These are phyloP conservation scores for Chlamydotis undulata DNA, from an alignment of 2,113 vertebrate genomes.

Conservation along the genomic window DNA sequence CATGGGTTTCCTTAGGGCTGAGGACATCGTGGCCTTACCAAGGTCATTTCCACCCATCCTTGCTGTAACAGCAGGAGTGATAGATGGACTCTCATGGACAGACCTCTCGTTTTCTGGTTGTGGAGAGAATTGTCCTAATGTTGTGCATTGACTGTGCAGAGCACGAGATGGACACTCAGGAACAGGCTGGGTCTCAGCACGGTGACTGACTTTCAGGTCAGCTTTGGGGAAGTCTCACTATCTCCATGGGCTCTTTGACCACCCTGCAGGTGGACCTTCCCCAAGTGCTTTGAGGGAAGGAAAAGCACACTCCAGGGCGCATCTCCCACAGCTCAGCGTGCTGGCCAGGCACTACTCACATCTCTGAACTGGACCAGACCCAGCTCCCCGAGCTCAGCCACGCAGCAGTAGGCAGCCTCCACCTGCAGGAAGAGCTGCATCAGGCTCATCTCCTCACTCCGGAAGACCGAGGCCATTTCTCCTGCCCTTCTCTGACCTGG, in stretches of 20 bases:
- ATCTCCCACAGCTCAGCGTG: neutral
- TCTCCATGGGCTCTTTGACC: neutral
- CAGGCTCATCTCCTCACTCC: constrained; percentile 83
- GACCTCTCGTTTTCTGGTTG: neutral
- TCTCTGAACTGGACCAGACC: constrained; percentile 84
- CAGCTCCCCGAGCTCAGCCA: constrained; percentile 81
- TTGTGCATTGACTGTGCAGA: neutral
- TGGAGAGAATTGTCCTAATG: neutral
- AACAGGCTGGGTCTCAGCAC: rapidly evolving
- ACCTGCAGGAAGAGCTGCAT: constrained; percentile 82
- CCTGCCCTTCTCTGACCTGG: neutral
- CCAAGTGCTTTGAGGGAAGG: neutral
- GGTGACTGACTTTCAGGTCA: neutral
- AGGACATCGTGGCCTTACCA: neutral
- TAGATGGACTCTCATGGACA: neutral
- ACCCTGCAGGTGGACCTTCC: neutral
- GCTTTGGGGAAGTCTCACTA: rapidly evolving
- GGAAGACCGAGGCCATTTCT: constrained; percentile 74
- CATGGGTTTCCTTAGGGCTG: neutral
- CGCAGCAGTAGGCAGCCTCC: constrained; percentile 83
- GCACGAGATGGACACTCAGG: no score
- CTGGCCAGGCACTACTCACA: constrained; percentile 63
- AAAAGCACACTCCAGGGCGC: neutral
- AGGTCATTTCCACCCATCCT: neutral
- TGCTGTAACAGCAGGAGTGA: neutral